phyloP scores from a whole-genome alignment of 2,888 invertebrate genomes.

The Anthrax anthrax region DNA sequence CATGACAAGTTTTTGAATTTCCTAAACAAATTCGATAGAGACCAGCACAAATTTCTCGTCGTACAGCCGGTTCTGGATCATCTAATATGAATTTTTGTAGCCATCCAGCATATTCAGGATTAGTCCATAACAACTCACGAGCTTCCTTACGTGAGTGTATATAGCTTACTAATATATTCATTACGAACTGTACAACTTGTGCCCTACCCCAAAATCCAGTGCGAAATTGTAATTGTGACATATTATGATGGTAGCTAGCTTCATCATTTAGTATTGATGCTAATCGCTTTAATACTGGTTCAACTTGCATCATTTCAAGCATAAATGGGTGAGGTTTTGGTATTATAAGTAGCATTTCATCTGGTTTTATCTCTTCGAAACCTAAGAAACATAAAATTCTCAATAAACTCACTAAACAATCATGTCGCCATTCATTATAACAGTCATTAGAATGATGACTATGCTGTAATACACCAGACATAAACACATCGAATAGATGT shows the following conservation, averaged over 20 bases:
- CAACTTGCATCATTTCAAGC: constrained; percentile 72
- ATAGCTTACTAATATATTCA: constrained; percentile 86
- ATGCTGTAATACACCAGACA: constrained; percentile 68
- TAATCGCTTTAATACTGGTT: constrained; percentile 65
- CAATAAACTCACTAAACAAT: constrained; percentile 75
- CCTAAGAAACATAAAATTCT: constrained; percentile 79
- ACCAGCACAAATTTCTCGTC: constrained; percentile 83
- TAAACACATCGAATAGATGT: constrained; percentile 81
- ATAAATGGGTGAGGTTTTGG: constrained; percentile 43
- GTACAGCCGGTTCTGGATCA: constrained; percentile 82
- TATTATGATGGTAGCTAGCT: constrained; percentile 53
- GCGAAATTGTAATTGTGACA: constrained; percentile 60
- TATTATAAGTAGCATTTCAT: constrained; percentile 45
- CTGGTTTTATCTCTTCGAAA: constrained; percentile 40
- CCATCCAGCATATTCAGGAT: constrained; percentile 62
- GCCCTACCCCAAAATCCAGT: constrained; percentile 88
- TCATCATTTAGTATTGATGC: constrained; percentile 78
- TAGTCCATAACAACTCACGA: constrained; percentile 58
- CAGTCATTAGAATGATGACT: constrained; percentile 49
- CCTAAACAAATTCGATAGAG: constrained; percentile 79
- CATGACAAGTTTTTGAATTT: constrained; percentile 39
- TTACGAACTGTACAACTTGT: constrained; percentile 82
- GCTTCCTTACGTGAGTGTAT: constrained; percentile 75
- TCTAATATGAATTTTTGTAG: constrained; percentile 73
- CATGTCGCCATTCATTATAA: constrained; percentile 76